Evolutionary conservation across 2,113 vertebrate species (phyloP).

Genomic region (Pomatostomus ruficeps): DNA sequence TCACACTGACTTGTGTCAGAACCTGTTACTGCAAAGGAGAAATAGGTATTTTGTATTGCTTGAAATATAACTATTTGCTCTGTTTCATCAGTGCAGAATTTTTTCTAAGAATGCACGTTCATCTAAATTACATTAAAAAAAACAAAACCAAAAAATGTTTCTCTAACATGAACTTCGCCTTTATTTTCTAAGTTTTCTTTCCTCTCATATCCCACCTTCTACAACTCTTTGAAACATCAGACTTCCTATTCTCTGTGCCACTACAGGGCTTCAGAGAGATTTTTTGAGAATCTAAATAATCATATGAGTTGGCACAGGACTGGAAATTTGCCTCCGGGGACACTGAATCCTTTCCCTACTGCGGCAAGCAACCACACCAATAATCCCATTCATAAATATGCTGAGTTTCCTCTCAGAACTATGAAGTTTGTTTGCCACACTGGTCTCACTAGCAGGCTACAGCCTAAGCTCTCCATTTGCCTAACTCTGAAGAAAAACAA

Average conservation of each 20-base stretch:
- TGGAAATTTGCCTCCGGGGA: conserved; percentile 23
- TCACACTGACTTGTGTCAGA: neutral
- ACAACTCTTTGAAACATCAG: neutral
- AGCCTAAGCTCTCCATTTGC: neutral
- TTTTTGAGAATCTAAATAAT: neutral
- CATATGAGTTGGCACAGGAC: conserved; percentile 8
- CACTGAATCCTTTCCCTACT: conserved; percentile 30
- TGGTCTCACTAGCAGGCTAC: neutral
- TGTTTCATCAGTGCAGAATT: neutral
- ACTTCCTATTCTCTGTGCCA: neutral
- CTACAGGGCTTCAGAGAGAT: neutral
- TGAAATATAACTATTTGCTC: neutral
- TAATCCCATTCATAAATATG: conserved; percentile 44
- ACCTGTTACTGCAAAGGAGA: neutral
- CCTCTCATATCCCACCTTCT: neutral
- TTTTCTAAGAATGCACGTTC: neutral
- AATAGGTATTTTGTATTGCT: neutral
- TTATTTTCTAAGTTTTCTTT: neutral
- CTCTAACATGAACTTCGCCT: neutral
- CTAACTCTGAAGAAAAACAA: neutral
- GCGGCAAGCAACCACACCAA: neutral
- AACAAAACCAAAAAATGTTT: neutral
- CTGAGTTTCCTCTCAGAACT: neutral
- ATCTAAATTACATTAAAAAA: neutral
- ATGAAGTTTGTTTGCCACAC: neutral